Base-by-base conservation (phyloP, 2,888 invertebrate species). In the Perizoma affinitatum region DNA sequence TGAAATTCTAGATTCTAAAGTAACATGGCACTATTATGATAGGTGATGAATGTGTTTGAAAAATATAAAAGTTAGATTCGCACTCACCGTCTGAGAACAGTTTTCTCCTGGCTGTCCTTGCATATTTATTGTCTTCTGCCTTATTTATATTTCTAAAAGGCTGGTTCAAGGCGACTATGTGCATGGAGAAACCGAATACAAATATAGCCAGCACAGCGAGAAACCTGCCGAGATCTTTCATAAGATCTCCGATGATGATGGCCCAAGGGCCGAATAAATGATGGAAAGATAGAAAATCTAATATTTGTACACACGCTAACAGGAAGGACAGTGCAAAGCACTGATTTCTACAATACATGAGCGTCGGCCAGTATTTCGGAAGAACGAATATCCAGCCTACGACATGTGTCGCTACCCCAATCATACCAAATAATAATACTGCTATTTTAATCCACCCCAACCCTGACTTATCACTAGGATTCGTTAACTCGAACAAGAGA, bases 231-330 rank as follows among this genome's bases (percentile, higher is more conserved):
- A 98, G 93, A 87, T 98, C 98, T 85, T 97, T 97, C 95, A 97
- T 96, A 58, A 97, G 93, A 86, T 97, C 97, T 33, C 99, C 97
- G 79, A 99, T 99, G 84, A 99, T 99, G 82, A 99, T 99, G 40
- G 99, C 99, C 99, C 99, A 99, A 0, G 99, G 99, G 49, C 99
- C 99, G 84, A 99, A 99, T 22, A 99, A 94, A 89, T 99, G 98
- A 88, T 99, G 99, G 85, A 99, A 99, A 34, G 99, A 99, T 51
- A 99, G 93, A 86, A 99, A 99, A 92, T 98, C 98, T 79, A 99
- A 93, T 78, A 99, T 97, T 91, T 99, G 98, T 51, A 99, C 98
- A 90, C 99, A 99, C 57, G 98, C 98, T 75, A 99, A 93, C 64
- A 99, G 94, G 84, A 99, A 96, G 58, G 98, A 97, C 79, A 99